Conservation (phyloP, 1,140 invertebrate species). For the Ceratina australensis region DNA sequence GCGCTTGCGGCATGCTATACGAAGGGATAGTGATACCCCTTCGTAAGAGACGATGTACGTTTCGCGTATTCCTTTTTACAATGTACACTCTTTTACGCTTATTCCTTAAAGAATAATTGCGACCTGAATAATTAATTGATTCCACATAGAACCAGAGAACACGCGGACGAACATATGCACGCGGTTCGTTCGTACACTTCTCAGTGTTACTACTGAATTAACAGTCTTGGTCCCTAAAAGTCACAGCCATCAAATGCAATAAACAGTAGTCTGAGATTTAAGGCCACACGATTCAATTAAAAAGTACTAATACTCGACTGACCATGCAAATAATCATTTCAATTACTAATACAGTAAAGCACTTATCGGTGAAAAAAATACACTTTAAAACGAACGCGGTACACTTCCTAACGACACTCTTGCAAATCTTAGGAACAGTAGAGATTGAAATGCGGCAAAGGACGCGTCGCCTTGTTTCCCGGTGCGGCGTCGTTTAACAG, state of each 20-base stretch:
- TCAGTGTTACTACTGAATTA: slow-evolving; percentile 34
- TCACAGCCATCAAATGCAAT: slow-evolving; percentile 80
- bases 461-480: not conserved
- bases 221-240: slow-evolving; percentile 77
- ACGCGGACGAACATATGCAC: slow-evolving; percentile 14
- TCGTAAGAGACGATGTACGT: slow-evolving; percentile 28
- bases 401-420: slow-evolving; percentile 5
- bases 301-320: slow-evolving; percentile 20
- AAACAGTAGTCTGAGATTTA: slow-evolving; percentile 75
- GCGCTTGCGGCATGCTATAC: slow-evolving; percentile 2
- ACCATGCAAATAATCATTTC: slow-evolving; percentile 4
- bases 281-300: slow-evolving; percentile 72
- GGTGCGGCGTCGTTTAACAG: not conserved
- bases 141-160: not conserved
- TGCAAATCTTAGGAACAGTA: slow-evolving; percentile 26
- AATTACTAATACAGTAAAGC: not conserved
- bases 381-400: slow-evolving; percentile 3
- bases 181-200: slow-evolving; percentile 25
- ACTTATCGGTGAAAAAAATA: not conserved
- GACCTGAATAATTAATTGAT: slow-evolving; percentile 14
- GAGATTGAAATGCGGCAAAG: slow-evolving; percentile 2
- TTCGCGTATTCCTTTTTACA: slow-evolving; percentile 31
- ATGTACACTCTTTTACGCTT: slow-evolving; percentile 25
- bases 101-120: slow-evolving; percentile 2
- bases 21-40: not conserved